Evolutionary conservation across 2,797 vertebrate species (phyloP), one percentile per base, ranked within the genome.

Genomic region (Cetoscarus ocellatus): DNA sequence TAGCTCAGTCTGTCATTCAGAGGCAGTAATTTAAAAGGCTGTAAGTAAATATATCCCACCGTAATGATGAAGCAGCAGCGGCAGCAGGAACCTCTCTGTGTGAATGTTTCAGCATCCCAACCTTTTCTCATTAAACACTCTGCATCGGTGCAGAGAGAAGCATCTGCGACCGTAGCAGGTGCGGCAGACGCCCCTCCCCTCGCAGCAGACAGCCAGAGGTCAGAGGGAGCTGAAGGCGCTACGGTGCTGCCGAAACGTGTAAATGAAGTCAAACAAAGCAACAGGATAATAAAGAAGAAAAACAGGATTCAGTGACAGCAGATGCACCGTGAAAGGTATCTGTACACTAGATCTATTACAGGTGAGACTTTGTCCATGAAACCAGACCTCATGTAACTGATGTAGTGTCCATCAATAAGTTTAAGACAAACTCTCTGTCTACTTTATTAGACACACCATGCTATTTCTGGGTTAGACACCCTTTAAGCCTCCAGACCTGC

Each of bases 141-240:
- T 61, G 87, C 45, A n/a, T 43, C 47, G 8, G 61, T 69, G 67
- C 73, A 55, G 84, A 80, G 66, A 72, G 75, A 69, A 73, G 62
- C 85, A 88, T 86, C 86, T 90, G 84, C 59, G 83, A 44, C 75
- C 86, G 61, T 86, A 71, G 88, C 88, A 62, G 88, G 86, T 86
- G 83, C 54, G 48, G 5, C 50, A 50, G 49, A 14, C 39, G 8
- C 52, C 60, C 72, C 59, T 54, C 67, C 60, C 61, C 57, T 74
- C 64, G 6, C 68, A 40, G 82, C 0, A 65, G 79, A 80, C 83
- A 57, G 73, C 70, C 81, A 9, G 75, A 85, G 84, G 88, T 88
- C 85, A 85, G 57, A 85, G 69, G 67, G 53, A 75, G 53, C 36
- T n/a, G 17, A 40, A 75, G 74, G 80, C 65, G 79, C 45, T 72